These are phyloP conservation scores for Aproaerema taeniolella DNA, from an alignment of 2,888 invertebrate genomes.

Conservation along the genomic window DNA sequence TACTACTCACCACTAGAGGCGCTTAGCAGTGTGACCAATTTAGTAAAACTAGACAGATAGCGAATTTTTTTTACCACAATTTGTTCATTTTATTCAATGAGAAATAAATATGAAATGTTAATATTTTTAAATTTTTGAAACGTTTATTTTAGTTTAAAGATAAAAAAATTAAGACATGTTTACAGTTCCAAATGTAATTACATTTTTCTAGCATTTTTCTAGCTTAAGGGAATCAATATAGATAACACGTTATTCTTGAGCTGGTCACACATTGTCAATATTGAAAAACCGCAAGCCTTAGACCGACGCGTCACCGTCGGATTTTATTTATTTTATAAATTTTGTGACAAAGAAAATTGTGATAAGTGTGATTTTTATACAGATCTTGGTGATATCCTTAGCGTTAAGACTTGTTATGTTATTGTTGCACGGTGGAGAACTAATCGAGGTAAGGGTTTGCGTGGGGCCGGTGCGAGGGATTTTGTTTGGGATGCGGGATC, in stretches of 20 bases:
- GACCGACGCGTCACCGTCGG: constrained; percentile 71
- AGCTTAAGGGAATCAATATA: no score
- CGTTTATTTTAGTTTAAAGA: no score
- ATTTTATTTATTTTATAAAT: constrained; percentile 69
- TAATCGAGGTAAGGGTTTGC: constrained; percentile 64
- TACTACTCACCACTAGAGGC: not conserved
- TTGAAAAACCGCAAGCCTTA: constrained; percentile 41
- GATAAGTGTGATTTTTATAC: constrained; percentile 75
- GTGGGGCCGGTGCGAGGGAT: constrained; percentile 39
- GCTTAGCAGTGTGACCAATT: constrained; percentile 1
- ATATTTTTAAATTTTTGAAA: no score
- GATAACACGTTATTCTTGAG: no score
- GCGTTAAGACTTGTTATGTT: constrained; percentile 73
- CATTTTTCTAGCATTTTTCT: no score
- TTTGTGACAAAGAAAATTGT: constrained; percentile 72
- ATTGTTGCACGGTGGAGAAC: constrained; percentile 62
- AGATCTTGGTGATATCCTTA: constrained; percentile 69
- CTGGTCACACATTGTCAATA: constrained; percentile 5
- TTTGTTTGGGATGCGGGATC: constrained; percentile 75
- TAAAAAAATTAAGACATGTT: no score
- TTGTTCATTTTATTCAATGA: no score
- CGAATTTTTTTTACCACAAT: no score
- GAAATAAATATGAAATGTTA: no score
- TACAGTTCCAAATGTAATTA: no score
- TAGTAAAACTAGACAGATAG: not conserved